These are phyloP conservation scores for Cheilosia grossa DNA, from an alignment of 2,888 invertebrate genomes.

Conservation along the genomic window DNA sequence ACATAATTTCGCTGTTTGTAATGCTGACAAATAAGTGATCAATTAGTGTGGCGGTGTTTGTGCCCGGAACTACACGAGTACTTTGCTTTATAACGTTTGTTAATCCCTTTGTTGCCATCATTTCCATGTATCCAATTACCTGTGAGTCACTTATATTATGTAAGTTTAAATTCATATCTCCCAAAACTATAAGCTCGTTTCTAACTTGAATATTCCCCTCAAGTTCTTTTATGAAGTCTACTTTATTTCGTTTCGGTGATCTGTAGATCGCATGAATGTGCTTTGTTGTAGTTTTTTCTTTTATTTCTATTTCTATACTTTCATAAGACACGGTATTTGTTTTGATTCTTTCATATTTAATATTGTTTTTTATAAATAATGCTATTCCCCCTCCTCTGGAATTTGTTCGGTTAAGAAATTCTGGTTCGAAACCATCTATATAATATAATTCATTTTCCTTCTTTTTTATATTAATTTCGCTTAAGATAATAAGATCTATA, in stretches of 20 bases:
- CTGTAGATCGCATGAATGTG: no score
- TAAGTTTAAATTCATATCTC: no score
- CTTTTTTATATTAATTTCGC: not conserved
- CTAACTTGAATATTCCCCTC: no score
- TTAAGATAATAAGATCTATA: not conserved
- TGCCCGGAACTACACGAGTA: not conserved
- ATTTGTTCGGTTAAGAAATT: conserved; percentile 11
- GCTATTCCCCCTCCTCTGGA: conserved; percentile 20
- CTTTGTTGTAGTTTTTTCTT: no score
- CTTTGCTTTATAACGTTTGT: not conserved
- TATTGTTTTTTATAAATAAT: conserved; percentile 35
- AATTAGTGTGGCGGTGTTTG: conserved; percentile 1
- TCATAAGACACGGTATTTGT: conserved; percentile 25
- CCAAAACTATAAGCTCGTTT: no score
- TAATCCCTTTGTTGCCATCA: not conserved
- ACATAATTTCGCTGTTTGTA: not conserved
- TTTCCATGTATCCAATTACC: no score
- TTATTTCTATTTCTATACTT: conserved; percentile 29
- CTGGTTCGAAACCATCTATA: not conserved
- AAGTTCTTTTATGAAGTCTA: no score
- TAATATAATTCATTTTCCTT: not conserved
- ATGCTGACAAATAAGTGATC: conserved; percentile 9
- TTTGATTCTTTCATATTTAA: conserved; percentile 22
- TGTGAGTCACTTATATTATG: no score
- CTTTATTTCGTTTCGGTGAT: no score